These are phyloP conservation scores for Steinernema hermaphroditum DNA, from an alignment of 2,888 invertebrate species.

Conservation along the genomic window DNA sequence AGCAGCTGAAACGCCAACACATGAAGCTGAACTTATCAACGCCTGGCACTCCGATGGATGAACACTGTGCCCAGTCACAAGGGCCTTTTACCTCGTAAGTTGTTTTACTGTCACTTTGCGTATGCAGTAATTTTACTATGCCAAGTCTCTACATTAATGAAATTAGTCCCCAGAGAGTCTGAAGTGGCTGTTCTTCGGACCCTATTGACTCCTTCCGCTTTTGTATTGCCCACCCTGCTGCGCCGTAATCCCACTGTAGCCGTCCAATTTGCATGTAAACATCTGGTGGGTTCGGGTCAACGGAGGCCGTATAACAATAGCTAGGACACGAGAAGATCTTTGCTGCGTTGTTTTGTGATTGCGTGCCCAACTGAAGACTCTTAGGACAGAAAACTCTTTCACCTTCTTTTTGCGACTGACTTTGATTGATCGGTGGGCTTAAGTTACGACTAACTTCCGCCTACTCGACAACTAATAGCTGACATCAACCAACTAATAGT, in stretches of 20 bases:
- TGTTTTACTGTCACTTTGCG: background rate
- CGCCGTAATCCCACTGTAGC: constrained; percentile 14
- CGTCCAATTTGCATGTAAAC: constrained; percentile 14
- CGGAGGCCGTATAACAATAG: constrained; percentile 18
- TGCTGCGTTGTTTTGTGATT: background rate
- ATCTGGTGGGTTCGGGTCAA: constrained; percentile 16
- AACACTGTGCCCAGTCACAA: background rate
- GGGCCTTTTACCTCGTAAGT: background rate
- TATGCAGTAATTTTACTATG: background rate
- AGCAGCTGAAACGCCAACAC: constrained; percentile 6
- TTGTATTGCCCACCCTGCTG: background rate
- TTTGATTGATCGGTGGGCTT: constrained; percentile 25
- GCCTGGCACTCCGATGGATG: background rate
- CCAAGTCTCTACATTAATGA: background rate
- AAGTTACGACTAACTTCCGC: constrained; percentile 15
- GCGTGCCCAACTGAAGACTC: background rate
- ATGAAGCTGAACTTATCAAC: constrained; percentile 11
- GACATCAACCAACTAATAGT: background rate
- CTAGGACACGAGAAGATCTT: background rate
- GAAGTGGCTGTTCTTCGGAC: no score
- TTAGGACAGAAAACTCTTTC: background rate
- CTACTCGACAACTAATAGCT: constrained; percentile 23
- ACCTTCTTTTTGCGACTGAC: constrained; percentile 8
- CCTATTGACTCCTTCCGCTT: background rate
- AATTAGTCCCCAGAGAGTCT: background rate